A percentile compares a stretch with the other conserved stretches of the same genome.
These are phyloP conservation scores for Trachurus trachurus DNA, from an alignment of 2,797 vertebrate species.

Conservation along the genomic window DNA sequence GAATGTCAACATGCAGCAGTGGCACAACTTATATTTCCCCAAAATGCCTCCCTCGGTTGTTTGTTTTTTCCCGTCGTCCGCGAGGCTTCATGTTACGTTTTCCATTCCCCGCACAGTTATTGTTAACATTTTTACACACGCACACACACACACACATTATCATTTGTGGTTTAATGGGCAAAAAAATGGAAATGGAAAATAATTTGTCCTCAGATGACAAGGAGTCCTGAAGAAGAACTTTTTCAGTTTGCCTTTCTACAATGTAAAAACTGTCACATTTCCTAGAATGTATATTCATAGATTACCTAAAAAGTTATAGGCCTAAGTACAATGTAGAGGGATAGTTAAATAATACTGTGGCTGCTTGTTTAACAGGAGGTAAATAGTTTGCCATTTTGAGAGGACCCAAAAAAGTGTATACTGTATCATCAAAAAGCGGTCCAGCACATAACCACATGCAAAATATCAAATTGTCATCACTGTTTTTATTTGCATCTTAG, in stretches of 20 bases:
- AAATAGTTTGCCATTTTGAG: background rate
- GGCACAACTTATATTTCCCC: conserved; percentile 31
- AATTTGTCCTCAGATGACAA: conserved; percentile 47
- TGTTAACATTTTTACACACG: conserved; percentile 44
- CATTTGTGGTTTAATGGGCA: conserved; percentile 40
- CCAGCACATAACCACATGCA: background rate
- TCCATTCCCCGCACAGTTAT: conserved; percentile 34
- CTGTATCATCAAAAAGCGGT: background rate
- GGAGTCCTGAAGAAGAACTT: conserved; percentile 18
- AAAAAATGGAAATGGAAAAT: conserved; percentile 49
- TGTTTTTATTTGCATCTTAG: background rate
- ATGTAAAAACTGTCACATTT: background rate
- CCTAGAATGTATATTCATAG: background rate
- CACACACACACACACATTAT: conserved; percentile 29
- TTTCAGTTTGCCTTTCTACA: conserved; percentile 13
- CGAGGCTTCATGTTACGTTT: conserved; percentile 37
- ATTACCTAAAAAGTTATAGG: background rate
- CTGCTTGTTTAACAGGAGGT: background rate
- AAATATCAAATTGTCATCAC: background rate
- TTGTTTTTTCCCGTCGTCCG: conserved; percentile 29
- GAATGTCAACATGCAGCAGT: conserved; percentile 53
- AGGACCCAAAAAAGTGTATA: background rate
- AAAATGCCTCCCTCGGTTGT: conserved; percentile 26
- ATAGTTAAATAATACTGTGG: background rate
- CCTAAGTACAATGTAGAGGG: background rate